Conservation (phyloP, 2,113 vertebrate genomes). For the Hypomesus transpacificus region DNA sequence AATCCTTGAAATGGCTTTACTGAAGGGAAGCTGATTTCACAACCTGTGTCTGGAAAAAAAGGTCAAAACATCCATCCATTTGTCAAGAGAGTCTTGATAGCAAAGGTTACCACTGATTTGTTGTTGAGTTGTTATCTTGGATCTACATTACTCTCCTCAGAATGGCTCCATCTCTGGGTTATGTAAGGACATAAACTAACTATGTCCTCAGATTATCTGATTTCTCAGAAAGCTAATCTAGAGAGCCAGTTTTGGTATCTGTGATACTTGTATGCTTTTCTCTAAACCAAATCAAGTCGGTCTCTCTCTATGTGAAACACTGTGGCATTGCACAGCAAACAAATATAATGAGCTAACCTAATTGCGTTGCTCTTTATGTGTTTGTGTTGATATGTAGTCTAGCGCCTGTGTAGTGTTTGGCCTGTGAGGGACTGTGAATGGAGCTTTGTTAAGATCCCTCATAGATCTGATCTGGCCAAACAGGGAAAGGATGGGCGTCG, state of each 20-base stretch:
- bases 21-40: too few species aligned
- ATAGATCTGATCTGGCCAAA: conserved; percentile 44
- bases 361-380: conserved; percentile 24
- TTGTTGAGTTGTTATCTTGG: too few species aligned
- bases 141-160: background rate
- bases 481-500: background rate
- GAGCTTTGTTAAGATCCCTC: conserved; percentile 44
- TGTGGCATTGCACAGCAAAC: conserved; percentile 26
- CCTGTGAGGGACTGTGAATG: conserved; percentile 39
- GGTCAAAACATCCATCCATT: too few species aligned
- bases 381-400: conserved; percentile 47
- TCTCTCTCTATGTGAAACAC: conserved; percentile 5
- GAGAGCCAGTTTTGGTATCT: background rate
- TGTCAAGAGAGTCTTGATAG: too few species aligned
- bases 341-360: conserved; percentile 44
- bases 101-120: too few species aligned
- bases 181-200: background rate
- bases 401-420: conserved; percentile 31
- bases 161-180: background rate
- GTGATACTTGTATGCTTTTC: background rate
- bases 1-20: too few species aligned
- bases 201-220: background rate
- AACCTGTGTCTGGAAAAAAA: too few species aligned
- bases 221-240: background rate
- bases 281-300: background rate